A percentile compares a stretch with the other conserved stretches of the same genome.
Evolutionary conservation across 2,797 vertebrate species (phyloP).

Genomic region (Ibycter americanus): DNA sequence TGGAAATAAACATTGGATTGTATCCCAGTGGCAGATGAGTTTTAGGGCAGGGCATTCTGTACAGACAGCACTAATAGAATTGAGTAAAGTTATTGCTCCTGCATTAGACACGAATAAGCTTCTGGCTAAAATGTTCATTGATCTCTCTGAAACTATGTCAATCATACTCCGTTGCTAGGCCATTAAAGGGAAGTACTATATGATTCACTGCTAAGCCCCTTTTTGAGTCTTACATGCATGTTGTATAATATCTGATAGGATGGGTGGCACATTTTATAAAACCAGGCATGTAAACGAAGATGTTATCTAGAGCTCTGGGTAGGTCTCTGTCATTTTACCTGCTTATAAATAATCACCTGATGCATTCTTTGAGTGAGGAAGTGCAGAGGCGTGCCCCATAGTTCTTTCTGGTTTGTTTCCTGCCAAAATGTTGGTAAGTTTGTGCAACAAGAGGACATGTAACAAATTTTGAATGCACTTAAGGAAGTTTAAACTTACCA

Average conservation of each 20-base stretch:
- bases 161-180: neutral
- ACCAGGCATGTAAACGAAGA: neutral
- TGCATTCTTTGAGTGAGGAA: neutral
- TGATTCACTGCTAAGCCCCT: neutral
- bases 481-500: neutral
- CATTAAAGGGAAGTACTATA: neutral
- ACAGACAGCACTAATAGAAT: slow-evolving; percentile 57
- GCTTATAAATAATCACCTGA: slow-evolving; percentile 14
- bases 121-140: slow-evolving; percentile 62
- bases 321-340: neutral
- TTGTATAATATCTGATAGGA: neutral
- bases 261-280: neutral
- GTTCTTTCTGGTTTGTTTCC: neutral
- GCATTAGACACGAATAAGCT: slow-evolving; percentile 42
- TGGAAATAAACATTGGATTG: slow-evolving; percentile 75
- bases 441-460: neutral
- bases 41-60: slow-evolving; percentile 53
- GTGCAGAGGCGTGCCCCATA: neutral
- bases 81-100: slow-evolving; percentile 49
- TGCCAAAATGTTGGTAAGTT: neutral
- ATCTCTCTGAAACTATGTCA: slow-evolving; percentile 36
- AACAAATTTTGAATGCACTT: neutral
- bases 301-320: neutral
- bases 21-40: slow-evolving; percentile 65
- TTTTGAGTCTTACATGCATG: neutral